Evolutionary conservation across 2,888 invertebrate genomes (phyloP).

Genomic region (Lepidonotus clava): DNA sequence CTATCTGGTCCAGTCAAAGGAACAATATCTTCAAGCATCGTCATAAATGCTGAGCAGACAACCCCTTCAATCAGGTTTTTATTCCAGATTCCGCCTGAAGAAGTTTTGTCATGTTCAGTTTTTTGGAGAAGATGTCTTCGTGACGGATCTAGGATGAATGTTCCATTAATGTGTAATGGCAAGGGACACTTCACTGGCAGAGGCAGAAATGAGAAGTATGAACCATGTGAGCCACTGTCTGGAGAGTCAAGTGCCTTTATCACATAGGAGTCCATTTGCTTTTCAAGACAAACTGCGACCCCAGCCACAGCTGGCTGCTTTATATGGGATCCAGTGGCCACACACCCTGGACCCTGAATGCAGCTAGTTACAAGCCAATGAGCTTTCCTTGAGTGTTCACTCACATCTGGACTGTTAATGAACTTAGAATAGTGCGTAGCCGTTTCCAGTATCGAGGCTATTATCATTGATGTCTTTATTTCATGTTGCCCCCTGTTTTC

Average conservation of each 20-base stretch:
- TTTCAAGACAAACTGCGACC: neutral
- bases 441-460: no score
- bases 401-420: no score
- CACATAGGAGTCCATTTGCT: neutral
- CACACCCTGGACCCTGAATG: no score
- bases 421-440: no score
- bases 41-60: neutral
- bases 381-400: no score
- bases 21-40: neutral
- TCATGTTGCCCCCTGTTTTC: neutral
- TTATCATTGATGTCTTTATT: neutral
- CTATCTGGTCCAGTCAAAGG: neutral
- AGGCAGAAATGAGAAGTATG: neutral
- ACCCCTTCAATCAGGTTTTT: neutral
- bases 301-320: neutral
- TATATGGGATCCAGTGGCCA: no score
- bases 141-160: neutral
- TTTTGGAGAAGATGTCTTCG: conserved; percentile 11
- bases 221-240: neutral
- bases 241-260: neutral
- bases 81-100: neutral
- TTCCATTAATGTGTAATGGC: conserved; percentile 20
- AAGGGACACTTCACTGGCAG: neutral
- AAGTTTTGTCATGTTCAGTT: neutral
- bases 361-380: neutral